Evolutionary conservation across 1,140 invertebrate genomes (phyloP), one percentile per base, ranked within the genome.

Genomic region (Drosophila ohnishii): DNA sequence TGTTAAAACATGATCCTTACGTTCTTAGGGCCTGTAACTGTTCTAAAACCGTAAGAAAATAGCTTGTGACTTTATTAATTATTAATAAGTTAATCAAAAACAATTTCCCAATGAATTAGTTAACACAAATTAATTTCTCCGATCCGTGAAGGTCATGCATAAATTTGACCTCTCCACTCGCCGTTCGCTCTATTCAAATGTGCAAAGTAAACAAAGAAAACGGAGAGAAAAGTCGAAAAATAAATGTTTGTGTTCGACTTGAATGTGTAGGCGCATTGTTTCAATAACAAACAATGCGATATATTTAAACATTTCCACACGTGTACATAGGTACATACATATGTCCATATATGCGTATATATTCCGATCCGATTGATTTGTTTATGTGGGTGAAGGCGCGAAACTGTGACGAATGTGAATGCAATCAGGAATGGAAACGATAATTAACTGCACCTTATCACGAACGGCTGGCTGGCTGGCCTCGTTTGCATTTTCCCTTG

Each of bases 281-380:
- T 81, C 73, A 58, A 77, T 56, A 81, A 77, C 78, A 75, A 81
- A 57, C 58, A 62, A 57, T 28, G 70, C 42, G 71, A 80, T 74
- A 73, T 72, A 78, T 78, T 62, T 78, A 61, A 73, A 61, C 76
- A 53, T 55, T 59, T 67, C 57, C 62, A 78, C 56, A 78, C 56
- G 47, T 50, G 51, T 39, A 34, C 37, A 16, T 22, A 22, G 8
- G 2, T 28, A 30, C 10, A n/a, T 9, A 19, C 14, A 13, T 22
- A 6, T 2, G 1, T 44, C 11, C 19, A 14, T 28, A 14, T 16
- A 40, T 6, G 16, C 10, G 9, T 45, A 25, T 64, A 30, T 45
- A 32, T 45, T 37, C 34, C 42, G 34, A 65, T 19, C 34, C 16
- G 40, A 70, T 44, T 40, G 70, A 72, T 65, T 42, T 71, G 45